These are phyloP conservation scores for Pilophorus perplexus DNA, from an alignment of 2,888 invertebrate species.

Conservation along the genomic window DNA sequence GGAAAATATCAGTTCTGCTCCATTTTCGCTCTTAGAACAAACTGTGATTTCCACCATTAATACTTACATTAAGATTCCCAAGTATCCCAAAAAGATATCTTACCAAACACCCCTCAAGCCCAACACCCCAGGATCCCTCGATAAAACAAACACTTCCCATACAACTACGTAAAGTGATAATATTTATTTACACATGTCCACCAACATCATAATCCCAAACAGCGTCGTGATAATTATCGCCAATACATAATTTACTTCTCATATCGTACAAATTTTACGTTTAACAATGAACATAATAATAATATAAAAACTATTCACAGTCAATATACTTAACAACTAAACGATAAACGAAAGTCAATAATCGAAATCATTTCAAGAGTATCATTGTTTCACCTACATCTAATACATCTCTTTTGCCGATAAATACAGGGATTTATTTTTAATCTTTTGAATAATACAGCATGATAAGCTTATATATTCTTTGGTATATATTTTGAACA, in stretches of 20 bases:
- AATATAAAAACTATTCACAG: constrained; percentile 46
- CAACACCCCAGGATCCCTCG: no score
- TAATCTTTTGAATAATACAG: constrained; percentile 24
- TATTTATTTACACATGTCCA: constrained; percentile 44
- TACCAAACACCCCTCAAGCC: no score
- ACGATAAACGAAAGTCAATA: constrained; percentile 15
- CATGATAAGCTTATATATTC: constrained; percentile 33
- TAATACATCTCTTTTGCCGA: constrained; percentile 10
- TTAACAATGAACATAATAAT: constrained; percentile 44
- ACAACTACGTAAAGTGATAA: constrained; percentile 32
- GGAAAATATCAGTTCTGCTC: no score
- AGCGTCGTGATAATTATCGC: constrained; percentile 36
- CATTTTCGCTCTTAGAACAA: no score
- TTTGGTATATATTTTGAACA: constrained; percentile 44
- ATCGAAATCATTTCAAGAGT: constrained; percentile 26
- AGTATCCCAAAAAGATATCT: no score
- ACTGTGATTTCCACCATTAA: no score
- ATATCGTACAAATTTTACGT: constrained; percentile 37
- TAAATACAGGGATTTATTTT: constrained; percentile 11
- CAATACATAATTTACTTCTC: constrained; percentile 27
- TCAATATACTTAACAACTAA: constrained; percentile 43
- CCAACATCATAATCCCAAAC: constrained; percentile 32
- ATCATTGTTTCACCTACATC: constrained; percentile 16
- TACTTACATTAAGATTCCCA: no score
- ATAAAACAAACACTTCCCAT: no score